Conservation (phyloP, 2,888 invertebrate genomes). For the Pilophorus perplexus region DNA sequence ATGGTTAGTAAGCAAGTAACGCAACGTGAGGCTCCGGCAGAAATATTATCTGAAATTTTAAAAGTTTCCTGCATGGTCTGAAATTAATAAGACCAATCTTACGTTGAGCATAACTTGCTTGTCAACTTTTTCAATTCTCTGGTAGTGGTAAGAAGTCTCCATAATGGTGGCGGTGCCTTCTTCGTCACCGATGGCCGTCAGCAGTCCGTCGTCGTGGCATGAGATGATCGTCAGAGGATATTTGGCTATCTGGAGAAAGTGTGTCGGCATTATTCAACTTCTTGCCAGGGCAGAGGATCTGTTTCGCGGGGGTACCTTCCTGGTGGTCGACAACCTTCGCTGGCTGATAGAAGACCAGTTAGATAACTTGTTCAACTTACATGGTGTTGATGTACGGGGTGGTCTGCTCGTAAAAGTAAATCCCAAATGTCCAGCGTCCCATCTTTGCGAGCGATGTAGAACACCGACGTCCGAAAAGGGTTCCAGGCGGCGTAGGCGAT, state of each 20-base stretch:
- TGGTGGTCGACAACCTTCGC: no score
- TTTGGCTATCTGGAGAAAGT: conserved; percentile 16
- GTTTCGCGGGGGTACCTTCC: no score
- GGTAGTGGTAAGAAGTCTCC: conserved; percentile 41
- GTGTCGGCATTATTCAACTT: neutral
- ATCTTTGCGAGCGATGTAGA: conserved; percentile 42
- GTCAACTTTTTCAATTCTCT: conserved; percentile 38
- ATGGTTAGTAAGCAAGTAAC: no score
- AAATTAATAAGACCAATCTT: no score
- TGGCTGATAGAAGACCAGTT: no score
- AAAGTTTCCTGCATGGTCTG: no score
- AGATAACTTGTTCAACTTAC: no score
- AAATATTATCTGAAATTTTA: no score
- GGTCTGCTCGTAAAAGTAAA: conserved; percentile 33
- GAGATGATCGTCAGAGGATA: conserved; percentile 18
- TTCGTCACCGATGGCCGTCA: conserved; percentile 33
- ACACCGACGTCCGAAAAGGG: conserved; percentile 41
- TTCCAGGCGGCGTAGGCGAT: conserved; percentile 38
- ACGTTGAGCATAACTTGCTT: conserved; percentile 34
- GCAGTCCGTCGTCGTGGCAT: conserved; percentile 38
- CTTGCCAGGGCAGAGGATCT: no score
- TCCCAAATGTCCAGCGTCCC: conserved; percentile 45
- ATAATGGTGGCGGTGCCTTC: conserved; percentile 33
- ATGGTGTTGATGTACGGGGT: conserved; percentile 34
- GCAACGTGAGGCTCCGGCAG: no score